phyloP scores from a whole-genome alignment of 2,888 invertebrate genomes.

The Calliphora vomitoria region DNA sequence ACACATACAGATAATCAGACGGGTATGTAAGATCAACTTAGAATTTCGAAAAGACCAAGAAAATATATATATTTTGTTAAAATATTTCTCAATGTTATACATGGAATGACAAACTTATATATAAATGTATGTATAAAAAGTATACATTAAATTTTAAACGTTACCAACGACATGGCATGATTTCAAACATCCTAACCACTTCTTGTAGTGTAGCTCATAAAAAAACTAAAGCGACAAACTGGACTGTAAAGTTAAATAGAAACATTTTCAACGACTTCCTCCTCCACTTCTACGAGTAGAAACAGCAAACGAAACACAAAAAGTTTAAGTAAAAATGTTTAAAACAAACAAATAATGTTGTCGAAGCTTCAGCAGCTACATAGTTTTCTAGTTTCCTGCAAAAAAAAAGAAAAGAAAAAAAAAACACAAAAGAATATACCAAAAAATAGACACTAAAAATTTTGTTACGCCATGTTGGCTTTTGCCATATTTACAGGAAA shows the following conservation, averaged over 20 bases:
- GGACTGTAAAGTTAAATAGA: slow-evolving; percentile 49
- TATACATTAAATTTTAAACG: no score
- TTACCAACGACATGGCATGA: no score
- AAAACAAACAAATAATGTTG: slow-evolving; percentile 35
- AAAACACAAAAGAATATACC: not conserved
- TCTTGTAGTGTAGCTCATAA: not conserved
- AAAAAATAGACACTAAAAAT: slow-evolving; percentile 40
- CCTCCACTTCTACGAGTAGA: slow-evolving; percentile 19
- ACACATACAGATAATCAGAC: no score
- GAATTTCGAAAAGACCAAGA: no score
- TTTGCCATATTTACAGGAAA: slow-evolving; percentile 74
- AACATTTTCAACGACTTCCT: slow-evolving; percentile 61
- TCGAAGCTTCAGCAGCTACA: not conserved
- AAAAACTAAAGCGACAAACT: slow-evolving; percentile 10
- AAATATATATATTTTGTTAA: no score
- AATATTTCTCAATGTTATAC: no score
- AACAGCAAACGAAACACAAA: slow-evolving; percentile 3
- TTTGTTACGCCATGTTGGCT: slow-evolving; percentile 63
- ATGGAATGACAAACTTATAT: no score
- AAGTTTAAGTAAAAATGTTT: slow-evolving; percentile 27
- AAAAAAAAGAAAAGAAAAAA: not conserved
- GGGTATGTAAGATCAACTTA: no score
- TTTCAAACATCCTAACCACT: not conserved
- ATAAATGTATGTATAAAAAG: no score
- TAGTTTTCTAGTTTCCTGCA: slow-evolving; percentile 21